These are phyloP conservation scores for Diarsia dahlii DNA, from an alignment of 2,888 invertebrate species.

Conservation along the genomic window DNA sequence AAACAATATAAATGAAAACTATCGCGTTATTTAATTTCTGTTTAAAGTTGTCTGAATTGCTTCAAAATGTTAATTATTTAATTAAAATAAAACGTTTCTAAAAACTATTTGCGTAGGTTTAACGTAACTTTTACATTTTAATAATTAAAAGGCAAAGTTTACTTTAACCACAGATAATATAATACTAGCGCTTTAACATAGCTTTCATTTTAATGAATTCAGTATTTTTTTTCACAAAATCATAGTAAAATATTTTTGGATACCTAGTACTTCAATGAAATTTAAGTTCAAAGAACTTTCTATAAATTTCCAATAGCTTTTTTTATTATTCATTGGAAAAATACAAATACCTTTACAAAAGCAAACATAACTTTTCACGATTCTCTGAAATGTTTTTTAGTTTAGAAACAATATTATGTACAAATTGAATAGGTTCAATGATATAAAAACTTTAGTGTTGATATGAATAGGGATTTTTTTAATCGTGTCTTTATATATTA, in stretches of 20 bases:
- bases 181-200: constrained; percentile 14
- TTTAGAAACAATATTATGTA: too few relatives aligned
- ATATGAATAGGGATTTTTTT: too few relatives aligned
- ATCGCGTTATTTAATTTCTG: neutral
- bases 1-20: neutral
- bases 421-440: too few relatives aligned
- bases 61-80: constrained; percentile 20
- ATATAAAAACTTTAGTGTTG: too few relatives aligned
- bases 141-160: constrained; percentile 29
- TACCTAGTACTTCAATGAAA: neutral
- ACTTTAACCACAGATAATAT: too few relatives aligned
- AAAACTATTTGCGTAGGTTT: constrained; percentile 17
- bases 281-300: neutral
- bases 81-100: constrained; percentile 23
- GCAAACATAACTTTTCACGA: neutral
- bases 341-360: neutral
- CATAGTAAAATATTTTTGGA: constrained; percentile 8
- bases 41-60: neutral
- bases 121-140: constrained; percentile 25
- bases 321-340: neutral
- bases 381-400: neutral
- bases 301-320: neutral
- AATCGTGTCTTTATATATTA: too few relatives aligned
- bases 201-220: constrained; percentile 26
- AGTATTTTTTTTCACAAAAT: constrained; percentile 7